These are phyloP conservation scores for Synaphobranchus kaupii DNA, from an alignment of 2,797 vertebrate species.

Conservation along the genomic window DNA sequence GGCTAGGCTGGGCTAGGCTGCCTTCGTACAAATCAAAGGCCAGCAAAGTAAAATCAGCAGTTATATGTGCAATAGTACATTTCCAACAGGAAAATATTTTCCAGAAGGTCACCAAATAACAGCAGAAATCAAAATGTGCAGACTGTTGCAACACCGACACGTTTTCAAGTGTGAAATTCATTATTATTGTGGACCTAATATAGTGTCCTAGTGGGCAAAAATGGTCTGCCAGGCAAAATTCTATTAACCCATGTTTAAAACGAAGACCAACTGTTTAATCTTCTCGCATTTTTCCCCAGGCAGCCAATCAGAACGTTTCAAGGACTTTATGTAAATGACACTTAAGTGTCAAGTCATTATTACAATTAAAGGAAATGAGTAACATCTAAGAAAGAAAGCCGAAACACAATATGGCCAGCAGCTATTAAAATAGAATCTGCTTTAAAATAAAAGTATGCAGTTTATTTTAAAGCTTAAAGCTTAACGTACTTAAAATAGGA, in stretches of 20 bases:
- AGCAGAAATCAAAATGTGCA: not conserved
- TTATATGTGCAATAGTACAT: not conserved
- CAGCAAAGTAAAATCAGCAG: not conserved
- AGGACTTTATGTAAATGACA: not conserved
- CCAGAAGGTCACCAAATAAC: not conserved
- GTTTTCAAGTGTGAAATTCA: not conserved
- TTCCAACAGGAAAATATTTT: not conserved
- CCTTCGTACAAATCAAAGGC: not conserved
- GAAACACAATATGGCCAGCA: not conserved
- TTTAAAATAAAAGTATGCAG: constrained; percentile 7
- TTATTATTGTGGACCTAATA: not conserved
- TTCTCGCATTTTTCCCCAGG: not conserved
- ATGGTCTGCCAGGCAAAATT: not conserved
- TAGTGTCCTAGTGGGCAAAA: too few species aligned
- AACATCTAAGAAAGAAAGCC: not conserved
- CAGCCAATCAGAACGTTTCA: not conserved
- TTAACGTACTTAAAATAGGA: constrained; percentile 12
- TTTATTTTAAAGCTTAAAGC: too few species aligned
- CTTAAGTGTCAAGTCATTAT: not conserved
- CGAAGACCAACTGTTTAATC: not conserved
- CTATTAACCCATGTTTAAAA: not conserved
- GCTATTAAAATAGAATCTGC: not conserved
- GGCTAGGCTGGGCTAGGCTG: not conserved
- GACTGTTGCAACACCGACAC: not conserved
- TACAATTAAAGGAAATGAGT: not conserved